These are phyloP conservation scores for Hyposoter didymator DNA, from an alignment of 2,888 invertebrate genomes.

Conservation along the genomic window DNA sequence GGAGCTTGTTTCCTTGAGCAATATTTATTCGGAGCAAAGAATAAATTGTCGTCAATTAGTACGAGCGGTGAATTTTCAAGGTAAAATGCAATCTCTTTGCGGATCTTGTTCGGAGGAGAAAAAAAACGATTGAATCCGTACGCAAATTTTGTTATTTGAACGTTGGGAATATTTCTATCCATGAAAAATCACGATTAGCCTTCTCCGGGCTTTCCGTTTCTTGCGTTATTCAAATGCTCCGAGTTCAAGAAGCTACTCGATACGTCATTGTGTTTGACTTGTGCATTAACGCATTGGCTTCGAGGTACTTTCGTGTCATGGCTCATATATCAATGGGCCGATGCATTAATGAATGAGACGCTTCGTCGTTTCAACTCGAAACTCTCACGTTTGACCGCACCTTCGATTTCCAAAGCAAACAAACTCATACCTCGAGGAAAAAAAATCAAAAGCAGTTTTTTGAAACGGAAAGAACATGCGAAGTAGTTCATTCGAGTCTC, in stretches of 20 bases:
- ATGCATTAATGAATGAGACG: constrained; percentile 26
- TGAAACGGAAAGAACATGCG: not conserved
- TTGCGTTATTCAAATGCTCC: not conserved
- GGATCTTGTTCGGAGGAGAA: not conserved
- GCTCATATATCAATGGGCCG: constrained; percentile 9
- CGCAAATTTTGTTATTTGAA: not conserved
- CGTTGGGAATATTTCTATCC: not conserved
- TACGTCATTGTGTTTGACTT: constrained; percentile 33
- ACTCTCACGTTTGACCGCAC: not conserved
- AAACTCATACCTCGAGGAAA: not conserved
- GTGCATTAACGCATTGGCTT: constrained; percentile 28
- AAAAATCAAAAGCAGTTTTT: not conserved
- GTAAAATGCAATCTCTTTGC: constrained; percentile 9
- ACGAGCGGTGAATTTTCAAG: constrained; percentile 25
- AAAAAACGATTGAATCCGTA: not conserved
- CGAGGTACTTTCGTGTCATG: not conserved
- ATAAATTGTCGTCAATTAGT: constrained; percentile 26
- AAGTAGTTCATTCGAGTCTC: not conserved
- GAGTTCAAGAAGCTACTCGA: not conserved
- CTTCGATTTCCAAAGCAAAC: not conserved
- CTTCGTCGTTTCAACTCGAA: not conserved
- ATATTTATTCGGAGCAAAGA: constrained; percentile 49
- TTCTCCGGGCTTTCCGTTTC: not conserved
- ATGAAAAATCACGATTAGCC: constrained; percentile 28
- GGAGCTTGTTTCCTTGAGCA: constrained; percentile 15